Evolutionary conservation across 2,888 invertebrate genomes (phyloP), one percentile per base, ranked within the genome.

Genomic region (Flabesymbios commensalis): DNA sequence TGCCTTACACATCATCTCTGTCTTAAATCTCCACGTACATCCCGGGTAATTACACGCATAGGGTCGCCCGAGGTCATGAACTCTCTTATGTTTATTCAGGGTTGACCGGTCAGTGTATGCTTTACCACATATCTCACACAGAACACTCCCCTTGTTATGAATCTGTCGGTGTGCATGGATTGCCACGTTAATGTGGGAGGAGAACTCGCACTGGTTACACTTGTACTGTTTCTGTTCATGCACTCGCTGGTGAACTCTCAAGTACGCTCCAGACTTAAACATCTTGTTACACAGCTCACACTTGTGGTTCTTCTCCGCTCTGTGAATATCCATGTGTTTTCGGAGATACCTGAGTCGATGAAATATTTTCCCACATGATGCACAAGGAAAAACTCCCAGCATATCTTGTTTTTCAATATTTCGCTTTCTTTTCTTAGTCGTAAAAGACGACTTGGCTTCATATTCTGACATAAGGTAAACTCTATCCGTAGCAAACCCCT

Each of bases 91-190:
- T 64, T 78, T 79, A 29, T 66, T 70, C 32, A 80, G 60, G 0
- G 80, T 78, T 1, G 78, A 74, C 56, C 74, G 75, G 59, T 79
- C 78, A 2, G 68, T 73, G 63, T 78, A 80, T 2, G 78, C 80
- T 36, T 64, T 65, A 1, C 79, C 78, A 63, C 79, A 80, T 5
- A 76, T 71, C 36, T 79, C 78, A 66, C 80, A 80, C 3, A 79
- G 61, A 10, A 77, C 74, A 56, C 77, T 72, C 28, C 75, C 76
- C 10, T 74, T 68, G 51, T 69, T 77, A 64, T 80, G 80, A 1
- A 77, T 64, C 68, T 80, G 80, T 43, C 79, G 67, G 57, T 80
- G 80, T 7, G 72, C 66, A 39, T 78, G 78, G 26, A 79, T 79
- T 17, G 74, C 75, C 3, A 74, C 70, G 57, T 75, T 75, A 19